These are phyloP conservation scores for Pemphredon lugubris DNA, from an alignment of 2,888 invertebrate genomes.

Conservation along the genomic window DNA sequence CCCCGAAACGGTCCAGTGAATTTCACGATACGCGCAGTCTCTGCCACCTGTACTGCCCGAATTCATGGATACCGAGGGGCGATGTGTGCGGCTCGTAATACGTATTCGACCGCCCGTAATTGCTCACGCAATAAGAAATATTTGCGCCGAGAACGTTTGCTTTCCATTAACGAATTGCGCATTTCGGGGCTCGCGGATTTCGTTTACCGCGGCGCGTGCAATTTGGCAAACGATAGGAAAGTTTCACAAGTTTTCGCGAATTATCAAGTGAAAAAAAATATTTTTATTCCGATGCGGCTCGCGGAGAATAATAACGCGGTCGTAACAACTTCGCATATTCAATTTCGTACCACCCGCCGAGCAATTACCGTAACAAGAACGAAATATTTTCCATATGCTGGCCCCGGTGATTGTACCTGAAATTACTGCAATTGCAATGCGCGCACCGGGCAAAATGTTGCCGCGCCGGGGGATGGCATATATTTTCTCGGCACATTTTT, in stretches of 20 bases:
- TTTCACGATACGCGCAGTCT: constrained; percentile 53
- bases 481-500: constrained; percentile 20
- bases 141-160: constrained; percentile 13
- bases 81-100: no score
- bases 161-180: constrained; percentile 20
- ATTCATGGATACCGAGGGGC: constrained; percentile 15
- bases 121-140: constrained; percentile 28
- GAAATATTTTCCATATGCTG: constrained; percentile 41
- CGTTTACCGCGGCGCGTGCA: neutral
- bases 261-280: constrained; percentile 10
- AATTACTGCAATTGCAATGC: constrained; percentile 39
- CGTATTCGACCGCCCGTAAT: no score
- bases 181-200: no score
- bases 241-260: neutral
- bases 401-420: constrained; percentile 28
- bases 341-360: constrained; percentile 11
- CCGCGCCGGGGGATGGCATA: neutral
- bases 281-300: constrained; percentile 20
- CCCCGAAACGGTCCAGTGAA: constrained; percentile 67
- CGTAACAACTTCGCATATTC: constrained; percentile 23
- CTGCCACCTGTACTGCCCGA: constrained; percentile 58
- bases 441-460: neutral
- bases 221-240: neutral
- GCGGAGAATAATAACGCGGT: constrained; percentile 18
- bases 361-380: constrained; percentile 44